These are phyloP conservation scores for Grus americana DNA, from an alignment of 2,113 vertebrate genomes.

Conservation along the genomic window DNA sequence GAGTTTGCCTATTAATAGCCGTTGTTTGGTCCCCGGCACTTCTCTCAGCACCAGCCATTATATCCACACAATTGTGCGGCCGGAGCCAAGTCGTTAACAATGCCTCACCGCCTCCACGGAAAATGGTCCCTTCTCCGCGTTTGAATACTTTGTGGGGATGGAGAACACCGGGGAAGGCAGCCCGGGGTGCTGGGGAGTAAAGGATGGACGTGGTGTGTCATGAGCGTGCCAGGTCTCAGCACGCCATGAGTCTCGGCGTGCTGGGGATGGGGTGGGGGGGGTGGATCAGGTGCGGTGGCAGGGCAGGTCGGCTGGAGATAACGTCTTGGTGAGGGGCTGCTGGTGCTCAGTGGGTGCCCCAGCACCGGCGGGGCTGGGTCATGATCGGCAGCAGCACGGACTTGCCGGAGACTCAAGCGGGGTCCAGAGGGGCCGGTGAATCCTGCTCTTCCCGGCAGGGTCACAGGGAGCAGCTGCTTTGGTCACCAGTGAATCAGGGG, in stretches of 20 bases:
- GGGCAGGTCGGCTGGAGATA: neutral
- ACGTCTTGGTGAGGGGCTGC: neutral
- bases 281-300: accelerated
- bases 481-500: neutral
- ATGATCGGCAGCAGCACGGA: too few relatives aligned
- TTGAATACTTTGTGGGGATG: neutral
- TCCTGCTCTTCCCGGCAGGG: neutral
- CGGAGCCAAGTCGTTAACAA: conserved; percentile 59
- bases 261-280: neutral
- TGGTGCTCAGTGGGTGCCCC: accelerated
- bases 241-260: neutral
- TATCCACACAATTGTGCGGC: conserved; percentile 46
- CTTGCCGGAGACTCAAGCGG: accelerated
- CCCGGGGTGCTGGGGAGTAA: accelerated
- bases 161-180: neutral
- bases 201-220: accelerated
- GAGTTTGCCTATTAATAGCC: conserved; percentile 22
- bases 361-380: accelerated
- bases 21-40: neutral
- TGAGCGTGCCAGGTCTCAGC: neutral
- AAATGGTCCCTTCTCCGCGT: neutral
- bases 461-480: neutral
- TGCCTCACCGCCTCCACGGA: neutral
- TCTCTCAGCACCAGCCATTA: conserved; percentile 45
- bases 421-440: accelerated